Base-by-base conservation (phyloP, 2,888 invertebrate genomes). In the Ophion slaviceki region DNA sequence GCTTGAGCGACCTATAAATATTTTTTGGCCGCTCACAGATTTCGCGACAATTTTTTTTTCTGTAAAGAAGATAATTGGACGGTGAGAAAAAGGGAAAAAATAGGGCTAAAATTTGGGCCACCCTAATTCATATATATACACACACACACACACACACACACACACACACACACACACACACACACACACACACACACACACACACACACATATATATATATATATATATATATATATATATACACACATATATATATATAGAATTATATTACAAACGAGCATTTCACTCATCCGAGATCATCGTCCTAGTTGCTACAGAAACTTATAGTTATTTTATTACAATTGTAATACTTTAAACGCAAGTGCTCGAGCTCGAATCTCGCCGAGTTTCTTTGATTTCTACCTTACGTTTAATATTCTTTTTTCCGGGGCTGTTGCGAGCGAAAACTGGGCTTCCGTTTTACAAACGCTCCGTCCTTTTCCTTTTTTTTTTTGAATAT, bases 201-300 rank as follows among this genome's bases (percentile, higher is more conserved):
- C n/a, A n/a, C n/a, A n/a, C n/a, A n/a, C n/a, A n/a, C n/a, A n/a
- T n/a, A n/a, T n/a, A n/a, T n/a, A n/a, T n/a, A n/a, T n/a, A n/a
- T n/a, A n/a, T n/a, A n/a, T n/a, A n/a, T n/a, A n/a, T n/a, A n/a
- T n/a, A n/a, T n/a, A n/a, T n/a, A n/a, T n/a, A n/a, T n/a, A n/a
- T n/a, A n/a, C n/a, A n/a, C n/a, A 47, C 53, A 24, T 72, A 61
- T 72, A 53, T 74, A n/a, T 84, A 67, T 79, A 70, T 86, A 81
- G 61, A 47, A 78, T 71, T 75, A 79, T 86, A 40, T 83, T 84
- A 81, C 66, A 81, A 75, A 81, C 75, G 79, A 82, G 79, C 82
- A 59, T 66, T 71, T 80, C 53, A 47, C 66, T 36, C 62, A 28
- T 20, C 57, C 64, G 70, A 59, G 66, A 45, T 80, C 80, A 59